Evolutionary conservation across 1,140 invertebrate species (phyloP).

Genomic region (Tetraneura akinire): DNA sequence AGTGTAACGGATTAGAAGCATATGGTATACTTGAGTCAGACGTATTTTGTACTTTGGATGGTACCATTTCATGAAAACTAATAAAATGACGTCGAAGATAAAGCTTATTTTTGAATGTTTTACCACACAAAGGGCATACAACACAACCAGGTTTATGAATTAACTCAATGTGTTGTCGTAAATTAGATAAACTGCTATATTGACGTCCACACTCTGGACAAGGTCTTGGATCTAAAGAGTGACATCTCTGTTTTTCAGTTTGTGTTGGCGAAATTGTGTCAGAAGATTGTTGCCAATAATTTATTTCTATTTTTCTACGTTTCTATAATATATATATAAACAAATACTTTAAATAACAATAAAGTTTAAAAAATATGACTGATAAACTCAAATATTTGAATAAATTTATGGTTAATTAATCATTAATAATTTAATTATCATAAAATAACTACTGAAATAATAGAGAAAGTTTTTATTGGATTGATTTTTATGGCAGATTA

Average conservation of each 20-base stretch:
- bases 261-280: background rate
- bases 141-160: slow-evolving; percentile 78
- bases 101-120: slow-evolving; percentile 77
- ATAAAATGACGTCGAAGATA: slow-evolving; percentile 72
- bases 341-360: no score
- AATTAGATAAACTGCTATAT: slow-evolving; percentile 79
- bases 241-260: slow-evolving; percentile 61
- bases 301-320: slow-evolving; percentile 41
- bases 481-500: no score
- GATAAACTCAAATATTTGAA: no score
- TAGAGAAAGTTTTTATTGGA: no score
- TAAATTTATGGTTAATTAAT: no score
- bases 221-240: slow-evolving; percentile 69
- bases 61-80: slow-evolving; percentile 63
- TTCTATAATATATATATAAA: slow-evolving; percentile 19
- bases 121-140: slow-evolving; percentile 72
- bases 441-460: no score
- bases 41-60: slow-evolving; percentile 55
- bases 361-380: no score
- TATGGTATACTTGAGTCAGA: slow-evolving; percentile 22
- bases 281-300: slow-evolving; percentile 38
- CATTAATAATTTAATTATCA: no score
- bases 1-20: slow-evolving; percentile 16
- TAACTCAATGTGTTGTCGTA: slow-evolving; percentile 76
- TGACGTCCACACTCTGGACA: slow-evolving; percentile 77